Conservation (phyloP, 2,113 vertebrate species). For the Cromileptes altivelis region DNA sequence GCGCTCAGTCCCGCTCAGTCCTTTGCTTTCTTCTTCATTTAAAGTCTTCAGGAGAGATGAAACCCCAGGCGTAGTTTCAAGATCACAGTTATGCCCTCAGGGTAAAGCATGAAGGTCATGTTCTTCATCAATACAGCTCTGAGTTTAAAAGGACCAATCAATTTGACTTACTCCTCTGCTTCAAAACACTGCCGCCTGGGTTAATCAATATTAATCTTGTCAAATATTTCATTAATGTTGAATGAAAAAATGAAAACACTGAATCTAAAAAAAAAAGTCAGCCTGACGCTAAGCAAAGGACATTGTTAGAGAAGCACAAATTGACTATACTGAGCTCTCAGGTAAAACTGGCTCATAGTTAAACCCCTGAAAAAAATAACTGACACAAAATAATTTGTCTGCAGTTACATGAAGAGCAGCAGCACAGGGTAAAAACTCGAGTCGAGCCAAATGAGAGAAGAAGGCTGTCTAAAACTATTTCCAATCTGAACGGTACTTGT, state of each 20-base stretch:
- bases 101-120: constrained; percentile 55
- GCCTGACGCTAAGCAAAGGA: neutral
- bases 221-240: constrained; percentile 23
- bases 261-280: neutral
- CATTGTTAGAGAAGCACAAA: neutral
- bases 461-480: constrained; percentile 6
- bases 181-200: constrained; percentile 2
- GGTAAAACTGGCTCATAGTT: neutral
- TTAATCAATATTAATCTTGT: constrained; percentile 45
- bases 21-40: constrained; percentile 28
- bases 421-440: neutral
- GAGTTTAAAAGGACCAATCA: constrained; percentile 42
- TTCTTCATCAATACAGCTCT: constrained; percentile 36
- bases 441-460: constrained; percentile 14
- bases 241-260: neutral
- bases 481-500: constrained; percentile 18
- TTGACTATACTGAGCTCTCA: neutral
- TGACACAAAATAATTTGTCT: neutral
- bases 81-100: constrained; percentile 38
- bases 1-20: neutral
- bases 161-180: constrained; percentile 27
- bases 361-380: neutral
- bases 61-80: constrained; percentile 25
- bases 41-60: constrained; percentile 21
- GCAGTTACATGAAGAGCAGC: neutral